Percentiles rank a stretch among this genome's conserved stretches.
Conservation (phyloP, 1,140 invertebrate genomes). For the Anthonomus grandis region DNA sequence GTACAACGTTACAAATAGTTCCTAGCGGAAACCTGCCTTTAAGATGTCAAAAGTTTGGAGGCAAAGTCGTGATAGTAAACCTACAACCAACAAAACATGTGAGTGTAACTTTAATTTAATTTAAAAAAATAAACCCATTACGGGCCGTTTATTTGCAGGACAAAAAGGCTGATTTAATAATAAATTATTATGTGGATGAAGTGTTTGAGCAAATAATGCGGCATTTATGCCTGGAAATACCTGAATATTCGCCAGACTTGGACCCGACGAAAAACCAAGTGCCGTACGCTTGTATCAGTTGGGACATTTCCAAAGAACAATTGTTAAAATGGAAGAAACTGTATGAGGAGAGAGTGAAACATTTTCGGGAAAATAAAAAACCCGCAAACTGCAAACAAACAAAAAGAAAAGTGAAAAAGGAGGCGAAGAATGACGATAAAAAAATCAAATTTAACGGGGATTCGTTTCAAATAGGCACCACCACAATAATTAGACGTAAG, state of each 20-base stretch:
- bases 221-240: constrained; percentile 67
- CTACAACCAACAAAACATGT: constrained; percentile 96
- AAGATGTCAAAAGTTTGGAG: constrained; percentile 80
- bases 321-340: constrained; percentile 53
- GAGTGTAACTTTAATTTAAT: too few relatives aligned
- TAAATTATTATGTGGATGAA: constrained; percentile 86
- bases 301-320: constrained; percentile 59
- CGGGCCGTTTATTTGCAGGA: constrained; percentile 74
- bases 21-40: constrained; percentile 94
- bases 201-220: constrained; percentile 76
- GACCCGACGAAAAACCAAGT: constrained; percentile 66
- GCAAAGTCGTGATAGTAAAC: constrained; percentile 93
- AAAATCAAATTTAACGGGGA: too few relatives aligned
- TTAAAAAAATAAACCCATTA: too few relatives aligned
- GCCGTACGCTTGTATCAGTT: constrained; percentile 56
- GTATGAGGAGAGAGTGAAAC: constrained; percentile 32
- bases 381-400: too few relatives aligned
- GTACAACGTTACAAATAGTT: constrained; percentile 95
- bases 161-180: constrained; percentile 85
- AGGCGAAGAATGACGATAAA: background rate
- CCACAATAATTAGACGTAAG: too few relatives aligned
- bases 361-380: constrained; percentile 32
- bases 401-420: background rate
- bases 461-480: too few relatives aligned
- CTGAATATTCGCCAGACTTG: constrained; percentile 60